phyloP scores from a whole-genome alignment of 35 echinoderm and acorn worm species.

The Lytechinus pictus region DNA sequence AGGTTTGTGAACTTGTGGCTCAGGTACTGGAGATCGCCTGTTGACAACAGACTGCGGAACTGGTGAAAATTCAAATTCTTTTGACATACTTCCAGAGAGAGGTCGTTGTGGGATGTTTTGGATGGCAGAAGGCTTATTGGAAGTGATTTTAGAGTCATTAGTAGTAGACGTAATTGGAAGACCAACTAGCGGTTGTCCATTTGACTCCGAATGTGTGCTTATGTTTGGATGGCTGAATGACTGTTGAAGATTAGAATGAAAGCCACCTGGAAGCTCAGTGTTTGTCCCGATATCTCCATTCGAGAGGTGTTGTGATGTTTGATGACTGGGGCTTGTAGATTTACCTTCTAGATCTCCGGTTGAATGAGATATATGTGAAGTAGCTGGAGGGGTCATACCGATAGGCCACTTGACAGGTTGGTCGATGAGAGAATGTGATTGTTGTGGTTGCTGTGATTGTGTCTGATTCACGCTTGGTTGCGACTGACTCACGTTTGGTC shows the following conservation, averaged over 20 bases:
- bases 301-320: background rate
- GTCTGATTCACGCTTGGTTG: background rate
- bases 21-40: conserved; percentile 21
- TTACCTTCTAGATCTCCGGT: conserved; percentile 14
- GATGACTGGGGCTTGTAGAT: background rate
- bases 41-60: conserved; percentile 32
- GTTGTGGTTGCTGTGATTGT: background rate
- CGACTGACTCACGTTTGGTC: background rate
- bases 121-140: too few species aligned
- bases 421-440: background rate
- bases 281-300: background rate
- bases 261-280: background rate
- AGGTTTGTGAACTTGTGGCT: background rate
- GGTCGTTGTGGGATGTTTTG: background rate
- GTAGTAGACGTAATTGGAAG: background rate
- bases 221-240: conserved; percentile 38
- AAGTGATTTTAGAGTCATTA: too few species aligned
- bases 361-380: background rate
- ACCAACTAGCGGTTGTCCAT: background rate
- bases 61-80: conserved; percentile 9
- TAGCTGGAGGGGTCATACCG: background rate
- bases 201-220: background rate
- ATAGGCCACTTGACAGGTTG: conserved; percentile 9
- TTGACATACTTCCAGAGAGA: background rate
- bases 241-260: conserved; percentile 23